phyloP scores from a whole-genome alignment of 1,140 invertebrate species.

The Steinernema khuongi region DNA sequence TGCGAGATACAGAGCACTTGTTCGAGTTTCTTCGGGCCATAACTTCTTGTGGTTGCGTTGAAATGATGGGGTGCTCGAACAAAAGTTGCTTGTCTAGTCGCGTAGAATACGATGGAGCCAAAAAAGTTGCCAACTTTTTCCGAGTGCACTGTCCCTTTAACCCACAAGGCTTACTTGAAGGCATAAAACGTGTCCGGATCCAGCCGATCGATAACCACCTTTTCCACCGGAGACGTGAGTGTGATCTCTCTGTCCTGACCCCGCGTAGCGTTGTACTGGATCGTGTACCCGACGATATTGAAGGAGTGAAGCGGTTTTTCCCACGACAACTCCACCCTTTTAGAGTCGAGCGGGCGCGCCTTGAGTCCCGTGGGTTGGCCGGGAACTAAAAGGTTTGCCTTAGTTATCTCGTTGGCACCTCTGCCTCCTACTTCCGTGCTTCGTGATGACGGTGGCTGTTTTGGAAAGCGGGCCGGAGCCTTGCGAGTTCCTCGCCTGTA shows the following conservation, averaged over 20 bases:
- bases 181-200: constrained; percentile 38
- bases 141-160: too few species aligned
- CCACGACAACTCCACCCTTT: constrained; percentile 36
- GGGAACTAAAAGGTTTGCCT: constrained; percentile 32
- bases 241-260: constrained; percentile 31
- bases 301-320: constrained; percentile 38
- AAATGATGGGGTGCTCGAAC: too few species aligned
- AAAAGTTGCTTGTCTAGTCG: too few species aligned
- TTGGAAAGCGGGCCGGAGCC: constrained; percentile 59
- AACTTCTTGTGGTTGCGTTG: too few species aligned
- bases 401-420: not conserved
- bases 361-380: constrained; percentile 32
- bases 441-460: constrained; percentile 40
- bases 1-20: too few species aligned
- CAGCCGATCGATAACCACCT: constrained; percentile 37
- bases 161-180: constrained; percentile 28
- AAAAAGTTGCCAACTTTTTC: too few species aligned
- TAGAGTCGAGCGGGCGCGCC: constrained; percentile 28
- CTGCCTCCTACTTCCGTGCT: constrained; percentile 33
- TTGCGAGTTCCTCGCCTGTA: constrained; percentile 59
- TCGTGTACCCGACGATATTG: constrained; percentile 37
- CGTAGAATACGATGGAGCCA: too few species aligned
- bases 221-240: constrained; percentile 37
- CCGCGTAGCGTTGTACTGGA: constrained; percentile 28
- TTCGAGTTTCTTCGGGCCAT: too few species aligned